Evolutionary conservation across 2,113 vertebrate species (phyloP).

Genomic region (Synodontis membranacea): DNA sequence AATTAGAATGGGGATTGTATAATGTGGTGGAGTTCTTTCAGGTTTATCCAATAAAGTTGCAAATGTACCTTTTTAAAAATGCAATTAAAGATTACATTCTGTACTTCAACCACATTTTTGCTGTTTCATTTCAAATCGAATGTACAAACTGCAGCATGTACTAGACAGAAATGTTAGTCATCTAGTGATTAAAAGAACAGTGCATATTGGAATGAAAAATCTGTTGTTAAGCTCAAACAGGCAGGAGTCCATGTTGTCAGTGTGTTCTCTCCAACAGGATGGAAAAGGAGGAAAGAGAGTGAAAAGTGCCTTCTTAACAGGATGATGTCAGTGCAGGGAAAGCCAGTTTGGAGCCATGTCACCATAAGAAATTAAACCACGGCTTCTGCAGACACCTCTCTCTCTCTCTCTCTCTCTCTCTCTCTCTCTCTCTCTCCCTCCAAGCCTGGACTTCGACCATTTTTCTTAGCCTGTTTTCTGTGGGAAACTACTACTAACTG

Average conservation of each 20-base stretch:
- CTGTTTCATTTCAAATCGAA: neutral
- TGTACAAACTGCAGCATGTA: neutral
- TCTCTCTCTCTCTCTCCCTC: neutral
- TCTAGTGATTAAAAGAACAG: neutral
- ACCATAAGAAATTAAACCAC: constrained; percentile 28
- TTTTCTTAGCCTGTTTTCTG: neutral
- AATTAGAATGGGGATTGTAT: neutral
- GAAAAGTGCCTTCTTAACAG: neutral
- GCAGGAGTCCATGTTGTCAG: constrained; percentile 15
- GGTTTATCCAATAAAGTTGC: neutral
- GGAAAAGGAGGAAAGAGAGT: constrained; percentile 5
- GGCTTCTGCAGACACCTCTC: neutral
- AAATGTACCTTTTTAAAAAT: neutral
- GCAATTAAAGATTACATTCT: neutral
- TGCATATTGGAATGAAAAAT: neutral
- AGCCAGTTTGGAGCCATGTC: constrained; percentile 27
- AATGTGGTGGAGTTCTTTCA: neutral
- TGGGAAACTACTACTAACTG: neutral
- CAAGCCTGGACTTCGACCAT: neutral
- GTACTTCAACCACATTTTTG: neutral
- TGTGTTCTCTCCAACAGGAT: constrained; percentile 19
- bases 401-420: neutral
- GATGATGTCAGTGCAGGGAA: constrained; percentile 22
- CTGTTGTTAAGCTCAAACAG: constrained; percentile 22
- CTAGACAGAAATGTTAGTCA: neutral